Percentiles rank a stretch among this genome's conserved stretches.
Conservation (phyloP, 64 coral and sea anemone genomes). For the Dendrophyllia cribrosa region DNA sequence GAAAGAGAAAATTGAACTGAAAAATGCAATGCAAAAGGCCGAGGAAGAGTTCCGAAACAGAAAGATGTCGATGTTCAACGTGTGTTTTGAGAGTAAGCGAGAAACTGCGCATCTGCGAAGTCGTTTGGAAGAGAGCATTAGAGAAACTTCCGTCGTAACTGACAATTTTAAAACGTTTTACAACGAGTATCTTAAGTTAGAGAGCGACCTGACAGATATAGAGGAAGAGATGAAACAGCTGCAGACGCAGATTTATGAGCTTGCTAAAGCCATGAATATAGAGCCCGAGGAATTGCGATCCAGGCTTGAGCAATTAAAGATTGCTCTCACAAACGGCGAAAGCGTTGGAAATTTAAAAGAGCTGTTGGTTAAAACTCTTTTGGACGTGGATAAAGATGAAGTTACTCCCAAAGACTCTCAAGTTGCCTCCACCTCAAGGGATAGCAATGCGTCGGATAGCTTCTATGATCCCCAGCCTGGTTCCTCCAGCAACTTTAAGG, state of each 20-base stretch:
- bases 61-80: background rate
- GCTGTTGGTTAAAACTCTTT: background rate
- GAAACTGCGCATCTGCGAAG: background rate
- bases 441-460: background rate
- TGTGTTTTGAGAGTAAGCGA: background rate
- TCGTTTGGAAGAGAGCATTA: slow-evolving; percentile 4
- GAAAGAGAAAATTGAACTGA: background rate
- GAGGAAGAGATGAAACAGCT: background rate
- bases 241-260: background rate
- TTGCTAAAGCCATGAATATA: slow-evolving; percentile 17
- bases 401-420: background rate
- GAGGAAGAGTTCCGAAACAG: background rate
- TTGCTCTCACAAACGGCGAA: background rate
- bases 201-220: background rate
- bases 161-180: slow-evolving; percentile 16
- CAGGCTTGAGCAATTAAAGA: slow-evolving; percentile 20
- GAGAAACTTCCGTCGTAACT: background rate
- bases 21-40: slow-evolving; percentile 2
- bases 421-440: background rate
- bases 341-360: background rate
- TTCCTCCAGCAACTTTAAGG: background rate
- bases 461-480: background rate
- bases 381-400: slow-evolving; percentile 9
- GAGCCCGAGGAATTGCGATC: background rate
- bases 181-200: slow-evolving; percentile 19